A percentile compares a stretch with the other conserved stretches of the same genome.
phyloP scores from a whole-genome alignment of 2,888 invertebrate genomes.

The Noctuana brunneofusca region DNA sequence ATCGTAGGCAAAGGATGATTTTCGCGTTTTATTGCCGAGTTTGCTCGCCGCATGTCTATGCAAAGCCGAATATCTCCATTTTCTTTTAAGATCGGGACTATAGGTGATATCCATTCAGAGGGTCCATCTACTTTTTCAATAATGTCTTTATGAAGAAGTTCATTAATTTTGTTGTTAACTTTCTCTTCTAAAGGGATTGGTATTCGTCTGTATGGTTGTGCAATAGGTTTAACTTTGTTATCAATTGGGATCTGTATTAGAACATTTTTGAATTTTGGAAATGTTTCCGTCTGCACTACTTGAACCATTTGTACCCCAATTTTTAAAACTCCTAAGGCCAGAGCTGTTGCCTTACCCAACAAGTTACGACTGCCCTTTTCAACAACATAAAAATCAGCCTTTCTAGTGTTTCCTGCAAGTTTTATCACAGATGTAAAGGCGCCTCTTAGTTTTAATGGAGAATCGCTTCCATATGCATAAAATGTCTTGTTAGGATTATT shows the following conservation, averaged over 20 bases:
- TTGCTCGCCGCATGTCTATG: slow-evolving; percentile 39
- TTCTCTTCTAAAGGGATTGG: slow-evolving; percentile 40
- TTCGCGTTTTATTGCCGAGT: slow-evolving; percentile 40
- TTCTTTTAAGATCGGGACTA: slow-evolving; percentile 26
- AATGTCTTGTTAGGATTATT: slow-evolving; percentile 39
- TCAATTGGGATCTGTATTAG: slow-evolving; percentile 34
- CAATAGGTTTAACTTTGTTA: slow-evolving; percentile 22
- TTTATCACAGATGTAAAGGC: slow-evolving; percentile 30
- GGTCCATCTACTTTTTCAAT: slow-evolving; percentile 36
- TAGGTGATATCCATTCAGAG: slow-evolving; percentile 34
- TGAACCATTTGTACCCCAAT: slow-evolving; percentile 36
- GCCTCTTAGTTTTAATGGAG: slow-evolving; percentile 27
- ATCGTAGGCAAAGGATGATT: slow-evolving; percentile 41
- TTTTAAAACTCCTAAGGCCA: slow-evolving; percentile 37
- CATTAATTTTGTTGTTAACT: slow-evolving; percentile 35
- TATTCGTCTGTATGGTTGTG: slow-evolving; percentile 39
- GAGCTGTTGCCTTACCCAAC: slow-evolving; percentile 38
- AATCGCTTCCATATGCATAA: slow-evolving; percentile 34
- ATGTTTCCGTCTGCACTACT: slow-evolving; percentile 14
- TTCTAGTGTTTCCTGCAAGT: not conserved
- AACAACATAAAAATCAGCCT: slow-evolving; percentile 38
- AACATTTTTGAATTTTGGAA: slow-evolving; percentile 38
- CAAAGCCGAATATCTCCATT: slow-evolving; percentile 30
- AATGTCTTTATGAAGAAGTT: slow-evolving; percentile 34
- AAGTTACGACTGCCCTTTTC: slow-evolving; percentile 34